phyloP scores from a whole-genome alignment of 2,888 invertebrate genomes.

The Drosophila anomelani region DNA sequence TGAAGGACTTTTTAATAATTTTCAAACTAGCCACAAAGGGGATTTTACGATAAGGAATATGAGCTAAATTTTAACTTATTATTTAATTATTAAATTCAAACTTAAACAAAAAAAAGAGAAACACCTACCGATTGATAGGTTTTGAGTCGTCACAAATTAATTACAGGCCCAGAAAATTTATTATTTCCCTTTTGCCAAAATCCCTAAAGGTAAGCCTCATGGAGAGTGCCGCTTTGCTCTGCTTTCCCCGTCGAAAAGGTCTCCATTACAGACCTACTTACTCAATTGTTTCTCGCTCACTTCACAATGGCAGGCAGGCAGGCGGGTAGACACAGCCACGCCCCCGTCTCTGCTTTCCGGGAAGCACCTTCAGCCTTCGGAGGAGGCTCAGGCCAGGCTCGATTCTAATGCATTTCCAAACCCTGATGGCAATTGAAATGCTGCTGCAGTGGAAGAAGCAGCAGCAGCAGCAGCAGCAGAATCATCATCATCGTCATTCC shows the following conservation, averaged over 20 bases:
- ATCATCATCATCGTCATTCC: slow-evolving; percentile 8
- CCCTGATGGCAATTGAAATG: slow-evolving; percentile 45
- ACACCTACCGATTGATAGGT: no score
- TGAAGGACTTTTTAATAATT: slow-evolving; percentile 21
- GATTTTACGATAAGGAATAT: background rate
- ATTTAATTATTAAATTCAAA: background rate
- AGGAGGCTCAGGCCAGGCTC: slow-evolving; percentile 34
- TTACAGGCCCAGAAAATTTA: background rate
- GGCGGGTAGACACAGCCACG: background rate
- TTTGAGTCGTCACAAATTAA: background rate
- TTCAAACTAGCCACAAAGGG: background rate
- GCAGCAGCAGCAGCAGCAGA: slow-evolving; percentile 21
- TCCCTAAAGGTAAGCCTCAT: slow-evolving; percentile 2
- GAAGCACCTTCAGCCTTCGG: slow-evolving; percentile 15
- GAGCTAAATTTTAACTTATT: background rate
- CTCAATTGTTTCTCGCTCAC: slow-evolving; percentile 50
- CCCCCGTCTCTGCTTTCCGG: slow-evolving; percentile 3
- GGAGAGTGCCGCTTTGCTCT: background rate
- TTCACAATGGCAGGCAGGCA: slow-evolving; percentile 24
- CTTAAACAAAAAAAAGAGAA: no score
- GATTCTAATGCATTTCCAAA: slow-evolving; percentile 63
- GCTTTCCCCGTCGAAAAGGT: slow-evolving; percentile 6
- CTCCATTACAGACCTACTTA: slow-evolving; percentile 42
- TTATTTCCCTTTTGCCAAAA: slow-evolving; percentile 7
- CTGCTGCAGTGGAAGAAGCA: slow-evolving; percentile 34